Percentiles rank a stretch among this genome's conserved stretches.
phyloP scores from a whole-genome alignment of 2,797 vertebrate genomes.

The Siniperca scherzeri region DNA sequence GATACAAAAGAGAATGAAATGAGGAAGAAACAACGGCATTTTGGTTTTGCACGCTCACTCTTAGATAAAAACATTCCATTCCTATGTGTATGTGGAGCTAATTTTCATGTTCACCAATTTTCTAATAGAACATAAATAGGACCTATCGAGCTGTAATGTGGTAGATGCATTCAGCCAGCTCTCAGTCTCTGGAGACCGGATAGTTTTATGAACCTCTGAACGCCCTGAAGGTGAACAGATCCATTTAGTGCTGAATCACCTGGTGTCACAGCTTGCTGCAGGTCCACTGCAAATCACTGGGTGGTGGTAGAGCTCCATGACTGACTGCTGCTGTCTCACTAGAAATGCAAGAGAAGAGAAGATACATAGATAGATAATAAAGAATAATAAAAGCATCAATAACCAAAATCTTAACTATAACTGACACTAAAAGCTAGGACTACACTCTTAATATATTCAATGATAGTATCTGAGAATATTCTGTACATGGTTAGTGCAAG shows the following conservation, averaged over 20 bases:
- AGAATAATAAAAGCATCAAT: background rate
- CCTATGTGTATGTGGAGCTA: background rate
- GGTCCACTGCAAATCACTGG: constrained; percentile 39
- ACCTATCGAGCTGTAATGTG: background rate
- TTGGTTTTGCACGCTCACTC: background rate
- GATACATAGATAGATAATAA: background rate
- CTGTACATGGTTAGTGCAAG: background rate
- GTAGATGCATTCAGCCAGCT: constrained; percentile 11
- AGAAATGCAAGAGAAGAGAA: background rate
- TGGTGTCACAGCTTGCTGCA: constrained; percentile 4
- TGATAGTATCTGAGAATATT: background rate
- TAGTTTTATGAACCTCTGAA: constrained; percentile 6
- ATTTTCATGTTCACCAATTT: background rate
- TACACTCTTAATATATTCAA: background rate
- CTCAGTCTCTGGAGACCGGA: constrained; percentile 23
- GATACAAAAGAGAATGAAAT: background rate
- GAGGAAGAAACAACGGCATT: background rate
- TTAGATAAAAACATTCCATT: background rate
- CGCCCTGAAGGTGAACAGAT: constrained; percentile 5
- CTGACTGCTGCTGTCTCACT: background rate
- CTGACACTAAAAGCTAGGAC: background rate
- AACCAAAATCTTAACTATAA: background rate
- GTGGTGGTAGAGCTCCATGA: constrained; percentile 61
- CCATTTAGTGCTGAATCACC: constrained; percentile 32
- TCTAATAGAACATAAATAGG: background rate